phyloP scores from a whole-genome alignment of 2,113 vertebrate genomes.

The Cyrtonyx montezumae region DNA sequence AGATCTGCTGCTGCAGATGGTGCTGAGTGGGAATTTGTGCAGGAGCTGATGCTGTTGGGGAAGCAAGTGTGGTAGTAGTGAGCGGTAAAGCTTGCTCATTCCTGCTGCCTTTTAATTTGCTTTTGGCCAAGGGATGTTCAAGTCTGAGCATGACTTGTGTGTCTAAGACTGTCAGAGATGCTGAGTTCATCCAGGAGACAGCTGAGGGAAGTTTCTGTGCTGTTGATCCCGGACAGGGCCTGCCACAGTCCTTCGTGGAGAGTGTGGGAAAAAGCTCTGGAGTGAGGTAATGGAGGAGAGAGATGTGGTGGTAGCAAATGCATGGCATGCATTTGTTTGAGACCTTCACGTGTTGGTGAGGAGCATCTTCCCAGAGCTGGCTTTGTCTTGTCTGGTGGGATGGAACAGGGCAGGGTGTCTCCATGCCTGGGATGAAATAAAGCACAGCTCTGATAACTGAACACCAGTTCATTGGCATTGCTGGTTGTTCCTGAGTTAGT shows the following conservation, averaged over 20 bases:
- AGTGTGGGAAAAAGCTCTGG: rapidly evolving
- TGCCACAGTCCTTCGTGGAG: not conserved
- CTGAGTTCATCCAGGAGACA: not conserved
- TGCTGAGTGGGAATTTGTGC: not conserved
- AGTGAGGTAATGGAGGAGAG: not conserved
- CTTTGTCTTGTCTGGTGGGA: not conserved
- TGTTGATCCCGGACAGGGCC: not conserved
- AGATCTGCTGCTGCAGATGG: not conserved
- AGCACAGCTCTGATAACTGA: rapidly evolving
- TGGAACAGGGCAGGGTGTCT: not conserved
- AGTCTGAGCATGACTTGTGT: not conserved
- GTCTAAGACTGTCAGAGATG: not conserved
- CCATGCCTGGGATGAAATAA: not conserved
- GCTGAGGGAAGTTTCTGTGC: not conserved
- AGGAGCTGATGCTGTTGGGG: not conserved
- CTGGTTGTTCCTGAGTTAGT: not conserved
- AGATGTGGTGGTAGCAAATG: rapidly evolving
- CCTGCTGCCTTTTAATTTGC: not conserved
- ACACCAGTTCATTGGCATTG: not conserved
- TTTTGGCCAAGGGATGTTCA: not conserved
- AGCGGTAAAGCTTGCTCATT: not conserved
- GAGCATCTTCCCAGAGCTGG: not conserved
- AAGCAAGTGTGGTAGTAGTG: not conserved
- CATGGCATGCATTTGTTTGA: rapidly evolving
- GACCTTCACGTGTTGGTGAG: not conserved